Conservation (phyloP, 2,797 vertebrate genomes). For the Capromys pilorides region DNA sequence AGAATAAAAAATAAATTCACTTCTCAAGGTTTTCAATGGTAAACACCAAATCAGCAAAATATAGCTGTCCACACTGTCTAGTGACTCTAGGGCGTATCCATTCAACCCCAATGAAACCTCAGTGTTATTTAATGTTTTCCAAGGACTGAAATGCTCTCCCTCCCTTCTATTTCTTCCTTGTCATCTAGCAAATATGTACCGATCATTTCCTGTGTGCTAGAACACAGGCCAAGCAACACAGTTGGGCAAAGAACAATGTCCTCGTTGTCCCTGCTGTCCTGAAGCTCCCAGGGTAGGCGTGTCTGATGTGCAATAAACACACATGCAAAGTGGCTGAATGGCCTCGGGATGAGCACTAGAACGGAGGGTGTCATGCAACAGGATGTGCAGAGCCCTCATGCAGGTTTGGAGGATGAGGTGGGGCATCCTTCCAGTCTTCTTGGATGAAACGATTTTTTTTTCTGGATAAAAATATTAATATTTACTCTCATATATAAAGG, state of each 20-base stretch:
- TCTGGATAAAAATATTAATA: background rate
- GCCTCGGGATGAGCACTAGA: fast-evolving
- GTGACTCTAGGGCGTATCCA: background rate
- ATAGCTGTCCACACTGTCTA: background rate
- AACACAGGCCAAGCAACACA: background rate
- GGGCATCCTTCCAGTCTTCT: background rate
- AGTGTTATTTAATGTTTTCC: background rate
- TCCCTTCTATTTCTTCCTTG: background rate
- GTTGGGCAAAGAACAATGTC: background rate
- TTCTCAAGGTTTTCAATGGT: background rate
- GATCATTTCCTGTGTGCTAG: background rate
- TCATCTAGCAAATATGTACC: background rate
- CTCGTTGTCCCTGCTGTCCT: background rate
- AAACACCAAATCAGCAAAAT: background rate
- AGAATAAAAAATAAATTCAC: background rate
- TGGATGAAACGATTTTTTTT: background rate
- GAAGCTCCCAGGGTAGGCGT: background rate
- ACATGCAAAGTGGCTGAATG: background rate
- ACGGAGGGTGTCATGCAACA: background rate
- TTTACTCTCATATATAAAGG: background rate
- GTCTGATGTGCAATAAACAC: background rate
- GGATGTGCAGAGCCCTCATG: too few species aligned
- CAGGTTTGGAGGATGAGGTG: background rate
- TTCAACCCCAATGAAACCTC: background rate
- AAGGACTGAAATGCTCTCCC: background rate